phyloP scores from a whole-genome alignment of 2,888 invertebrate species.

The Neocrepidodera transversa region DNA sequence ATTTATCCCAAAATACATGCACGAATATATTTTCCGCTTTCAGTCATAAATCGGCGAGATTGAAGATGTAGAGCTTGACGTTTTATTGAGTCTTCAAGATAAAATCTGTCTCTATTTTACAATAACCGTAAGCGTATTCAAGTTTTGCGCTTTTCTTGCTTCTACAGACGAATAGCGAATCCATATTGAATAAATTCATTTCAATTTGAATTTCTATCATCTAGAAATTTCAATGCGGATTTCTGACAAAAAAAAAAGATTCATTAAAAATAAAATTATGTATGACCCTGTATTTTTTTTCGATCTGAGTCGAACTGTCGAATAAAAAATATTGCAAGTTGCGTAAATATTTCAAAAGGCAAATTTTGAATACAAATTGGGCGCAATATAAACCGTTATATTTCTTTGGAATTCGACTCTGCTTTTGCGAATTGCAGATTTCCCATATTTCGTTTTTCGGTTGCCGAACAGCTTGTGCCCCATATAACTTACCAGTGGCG shows the following conservation, averaged over 20 bases:
- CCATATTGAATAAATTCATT: slow-evolving; percentile 1
- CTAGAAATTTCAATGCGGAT: neutral
- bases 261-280: too few species aligned
- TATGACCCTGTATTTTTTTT: too few species aligned
- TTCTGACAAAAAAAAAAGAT: too few species aligned
- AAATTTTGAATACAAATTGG: slow-evolving; percentile 35
- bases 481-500: neutral
- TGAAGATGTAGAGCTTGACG: neutral
- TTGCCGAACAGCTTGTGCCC: neutral
- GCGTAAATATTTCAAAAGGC: slow-evolving; percentile 28
- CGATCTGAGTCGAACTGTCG: slow-evolving; percentile 4
- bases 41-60: slow-evolving; percentile 10
- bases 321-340: slow-evolving; percentile 25
- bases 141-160: neutral
- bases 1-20: neutral
- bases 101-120: slow-evolving; percentile 4
- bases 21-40: slow-evolving; percentile 11
- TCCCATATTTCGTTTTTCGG: slow-evolving; percentile 2
- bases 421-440: slow-evolving; percentile 12
- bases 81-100: slow-evolving; percentile 18
- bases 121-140: neutral
- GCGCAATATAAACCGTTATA: slow-evolving; percentile 28
- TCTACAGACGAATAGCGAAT: neutral
- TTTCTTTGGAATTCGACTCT: slow-evolving; percentile 23
- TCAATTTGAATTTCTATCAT: neutral